Conservation (phyloP, 2,797 vertebrate genomes). For the Periparus ater region DNA sequence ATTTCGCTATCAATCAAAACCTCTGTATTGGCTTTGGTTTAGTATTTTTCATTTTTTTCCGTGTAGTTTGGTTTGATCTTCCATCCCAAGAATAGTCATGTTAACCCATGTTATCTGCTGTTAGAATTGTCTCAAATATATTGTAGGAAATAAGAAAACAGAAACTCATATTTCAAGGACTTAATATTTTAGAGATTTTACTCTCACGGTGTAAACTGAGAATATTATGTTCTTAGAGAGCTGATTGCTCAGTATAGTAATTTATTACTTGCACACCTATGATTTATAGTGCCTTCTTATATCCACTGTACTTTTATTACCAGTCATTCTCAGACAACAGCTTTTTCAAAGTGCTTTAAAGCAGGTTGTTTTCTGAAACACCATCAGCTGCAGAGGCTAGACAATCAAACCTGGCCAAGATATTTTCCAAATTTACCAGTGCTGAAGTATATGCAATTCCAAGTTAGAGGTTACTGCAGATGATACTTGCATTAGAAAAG, state of each 20-base stretch:
- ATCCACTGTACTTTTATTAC: not conserved
- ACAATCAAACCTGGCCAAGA: not conserved
- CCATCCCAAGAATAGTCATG: not conserved
- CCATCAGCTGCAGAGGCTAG: not conserved
- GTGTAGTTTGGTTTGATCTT: not conserved
- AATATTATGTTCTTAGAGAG: conserved; percentile 3
- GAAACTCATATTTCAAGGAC: not conserved
- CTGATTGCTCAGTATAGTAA: not conserved
- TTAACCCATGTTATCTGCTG: not conserved
- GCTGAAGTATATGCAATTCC: not conserved
- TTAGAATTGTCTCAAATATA: not conserved
- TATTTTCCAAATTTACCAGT: not conserved
- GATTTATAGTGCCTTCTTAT: not conserved
- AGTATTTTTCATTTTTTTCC: not conserved
- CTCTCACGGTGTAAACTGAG: not conserved
- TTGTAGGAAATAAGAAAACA: not conserved
- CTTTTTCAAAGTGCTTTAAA: conserved; percentile 1
- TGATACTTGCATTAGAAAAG: not conserved
- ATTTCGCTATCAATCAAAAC: not conserved
- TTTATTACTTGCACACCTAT: conserved; percentile 4
- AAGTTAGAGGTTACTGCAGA: not conserved
- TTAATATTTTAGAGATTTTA: conserved; percentile 23
- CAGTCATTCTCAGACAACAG: not conserved
- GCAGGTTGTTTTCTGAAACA: not conserved
- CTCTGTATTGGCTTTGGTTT: not conserved